These are phyloP conservation scores for Isoperla grammatica DNA, from an alignment of 2,888 invertebrate species.

Conservation along the genomic window DNA sequence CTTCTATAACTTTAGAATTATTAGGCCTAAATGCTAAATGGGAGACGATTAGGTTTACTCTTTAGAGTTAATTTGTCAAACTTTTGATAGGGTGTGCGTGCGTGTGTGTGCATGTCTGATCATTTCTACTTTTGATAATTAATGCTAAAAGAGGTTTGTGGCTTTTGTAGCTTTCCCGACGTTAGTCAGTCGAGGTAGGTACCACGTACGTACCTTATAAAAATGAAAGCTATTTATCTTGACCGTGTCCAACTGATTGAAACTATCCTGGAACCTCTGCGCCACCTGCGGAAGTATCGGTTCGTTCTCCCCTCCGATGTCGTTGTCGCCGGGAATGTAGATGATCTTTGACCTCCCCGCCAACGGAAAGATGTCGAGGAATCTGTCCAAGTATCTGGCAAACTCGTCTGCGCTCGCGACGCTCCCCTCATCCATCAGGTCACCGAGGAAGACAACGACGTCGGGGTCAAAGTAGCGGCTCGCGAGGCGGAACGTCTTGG, in stretches of 20 bases:
- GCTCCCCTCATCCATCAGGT: constrained; percentile 92
- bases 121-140: too few relatives aligned
- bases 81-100: too few relatives aligned
- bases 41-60: too few relatives aligned
- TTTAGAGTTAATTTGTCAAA: too few relatives aligned
- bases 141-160: too few relatives aligned
- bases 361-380: constrained; percentile 57
- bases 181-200: too few relatives aligned
- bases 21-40: too few relatives aligned
- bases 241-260: constrained; percentile 62
- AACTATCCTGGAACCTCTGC: constrained; percentile 65
- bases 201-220: constrained; percentile 55
- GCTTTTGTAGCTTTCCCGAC: too few relatives aligned
- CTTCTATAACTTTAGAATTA: too few relatives aligned
- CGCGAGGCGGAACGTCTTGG: constrained; percentile 70
- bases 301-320: constrained; percentile 90
- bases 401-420: constrained; percentile 66
- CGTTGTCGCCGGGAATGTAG: constrained; percentile 94
- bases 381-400: constrained; percentile 65
- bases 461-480: constrained; percentile 69
- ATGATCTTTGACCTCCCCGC: constrained; percentile 52
- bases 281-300: constrained; percentile 63
- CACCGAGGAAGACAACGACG: constrained; percentile 84
- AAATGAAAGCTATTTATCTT: constrained; percentile 58
- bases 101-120: too few relatives aligned